These are phyloP conservation scores for Pangasianodon gigas DNA, from an alignment of 2,113 vertebrate species.

Conservation along the genomic window DNA sequence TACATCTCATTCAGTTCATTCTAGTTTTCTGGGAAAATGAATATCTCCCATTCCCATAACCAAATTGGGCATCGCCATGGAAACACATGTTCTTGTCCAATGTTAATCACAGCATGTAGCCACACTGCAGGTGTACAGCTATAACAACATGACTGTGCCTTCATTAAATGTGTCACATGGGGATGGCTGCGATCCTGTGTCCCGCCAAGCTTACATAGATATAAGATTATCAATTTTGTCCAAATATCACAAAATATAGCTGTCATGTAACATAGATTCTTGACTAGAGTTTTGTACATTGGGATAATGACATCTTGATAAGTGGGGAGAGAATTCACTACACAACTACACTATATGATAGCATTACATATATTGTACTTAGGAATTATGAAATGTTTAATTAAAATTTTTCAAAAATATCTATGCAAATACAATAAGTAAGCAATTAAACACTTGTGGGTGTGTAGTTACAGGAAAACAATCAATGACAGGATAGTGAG, in stretches of 20 bases:
- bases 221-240: not conserved
- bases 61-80: slow-evolving; percentile 45
- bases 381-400: not conserved
- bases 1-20: slow-evolving; percentile 22
- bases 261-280: not conserved
- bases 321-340: not conserved
- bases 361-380: not conserved
- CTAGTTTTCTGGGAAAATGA: slow-evolving; percentile 16
- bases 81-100: slow-evolving; percentile 43
- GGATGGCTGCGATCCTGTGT: not conserved
- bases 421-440: not conserved
- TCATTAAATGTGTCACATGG: not conserved
- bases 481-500: no score
- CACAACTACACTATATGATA: not conserved
- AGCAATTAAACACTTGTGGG: not conserved
- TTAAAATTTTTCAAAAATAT: not conserved
- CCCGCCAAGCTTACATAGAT: not conserved
- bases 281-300: not conserved
- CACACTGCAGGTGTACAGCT: slow-evolving; percentile 8
- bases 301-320: not conserved
- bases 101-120: slow-evolving; percentile 13
- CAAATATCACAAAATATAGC: not conserved
- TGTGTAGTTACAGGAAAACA: not conserved
- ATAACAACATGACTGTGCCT: slow-evolving; percentile 1
- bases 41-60: slow-evolving; percentile 3